Evolutionary conservation across 2,113 vertebrate species (phyloP).

Genomic region (Silurus glanis): DNA sequence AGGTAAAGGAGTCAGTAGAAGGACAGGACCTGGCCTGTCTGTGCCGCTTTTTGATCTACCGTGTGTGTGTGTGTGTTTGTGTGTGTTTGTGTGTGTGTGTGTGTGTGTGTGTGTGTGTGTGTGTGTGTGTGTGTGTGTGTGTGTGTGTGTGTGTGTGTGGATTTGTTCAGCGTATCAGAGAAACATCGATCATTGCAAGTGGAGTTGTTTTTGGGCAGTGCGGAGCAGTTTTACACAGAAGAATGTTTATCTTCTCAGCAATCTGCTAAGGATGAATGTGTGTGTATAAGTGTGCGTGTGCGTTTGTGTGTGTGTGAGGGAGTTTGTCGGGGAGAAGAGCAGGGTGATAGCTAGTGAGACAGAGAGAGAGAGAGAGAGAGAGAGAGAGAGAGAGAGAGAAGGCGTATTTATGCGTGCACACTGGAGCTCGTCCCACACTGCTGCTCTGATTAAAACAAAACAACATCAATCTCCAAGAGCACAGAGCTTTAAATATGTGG

Average conservation of each 20-base stretch:
- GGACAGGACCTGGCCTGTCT: slow-evolving; percentile 36
- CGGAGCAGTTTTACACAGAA: slow-evolving; percentile 37
- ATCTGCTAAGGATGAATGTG: slow-evolving; percentile 33
- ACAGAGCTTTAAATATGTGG: slow-evolving; percentile 66
- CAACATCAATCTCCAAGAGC: slow-evolving; percentile 69
- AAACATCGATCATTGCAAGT: slow-evolving; percentile 20
- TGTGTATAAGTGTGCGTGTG: slow-evolving; percentile 1
- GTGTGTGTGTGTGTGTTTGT: not conserved
- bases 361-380: slow-evolving; percentile 47
- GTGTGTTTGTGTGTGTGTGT: slow-evolving; percentile 1
- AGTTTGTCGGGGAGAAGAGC: not conserved
- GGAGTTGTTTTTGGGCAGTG: slow-evolving; percentile 5
- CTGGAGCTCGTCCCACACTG: slow-evolving; percentile 62
- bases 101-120: not conserved
- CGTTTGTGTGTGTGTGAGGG: not conserved
- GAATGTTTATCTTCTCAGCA: slow-evolving; percentile 52
- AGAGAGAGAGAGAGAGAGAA: slow-evolving; percentile 18
- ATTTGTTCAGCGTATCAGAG: slow-evolving; percentile 23
- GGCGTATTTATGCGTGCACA: slow-evolving; percentile 58
- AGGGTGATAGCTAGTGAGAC: not conserved
- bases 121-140: not conserved
- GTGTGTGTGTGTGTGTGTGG: slow-evolving; percentile 10
- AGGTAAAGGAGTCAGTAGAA: slow-evolving; percentile 28
- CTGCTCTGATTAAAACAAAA: slow-evolving; percentile 71
- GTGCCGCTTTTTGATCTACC: slow-evolving; percentile 5